Percentiles rank a stretch among this genome's conserved stretches.
These are phyloP conservation scores for Melanchra persicariae DNA, from an alignment of 2,888 invertebrate genomes.

Conservation along the genomic window DNA sequence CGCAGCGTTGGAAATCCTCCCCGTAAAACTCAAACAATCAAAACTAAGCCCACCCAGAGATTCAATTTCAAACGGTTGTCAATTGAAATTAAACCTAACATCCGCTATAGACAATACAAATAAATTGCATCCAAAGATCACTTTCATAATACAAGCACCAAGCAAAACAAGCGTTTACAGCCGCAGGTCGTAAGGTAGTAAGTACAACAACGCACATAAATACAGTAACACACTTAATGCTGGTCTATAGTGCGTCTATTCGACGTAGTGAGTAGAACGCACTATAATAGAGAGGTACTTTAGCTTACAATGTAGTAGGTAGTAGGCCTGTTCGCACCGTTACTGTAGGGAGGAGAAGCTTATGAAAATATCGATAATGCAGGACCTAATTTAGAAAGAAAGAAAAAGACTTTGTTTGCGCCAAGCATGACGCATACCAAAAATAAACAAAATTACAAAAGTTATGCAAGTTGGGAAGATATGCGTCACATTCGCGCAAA, in stretches of 20 bases:
- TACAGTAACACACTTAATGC: slow-evolving; percentile 7
- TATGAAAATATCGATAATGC: neutral
- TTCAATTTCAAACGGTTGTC: neutral
- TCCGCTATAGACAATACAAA: slow-evolving; percentile 11
- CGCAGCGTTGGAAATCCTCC: too few relatives aligned
- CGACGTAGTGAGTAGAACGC: slow-evolving; percentile 31
- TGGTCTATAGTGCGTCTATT: slow-evolving; percentile 25
- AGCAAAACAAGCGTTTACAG: neutral
- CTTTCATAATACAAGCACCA: neutral
- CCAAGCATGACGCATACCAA: too few relatives aligned
- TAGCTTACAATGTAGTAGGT: slow-evolving; percentile 50
- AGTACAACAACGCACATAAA: slow-evolving; percentile 15
- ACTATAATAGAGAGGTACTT: slow-evolving; percentile 46
- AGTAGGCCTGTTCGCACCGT: slow-evolving; percentile 54
- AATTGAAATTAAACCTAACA: neutral
- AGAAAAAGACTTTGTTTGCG: too few relatives aligned
- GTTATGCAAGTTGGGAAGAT: too few relatives aligned
- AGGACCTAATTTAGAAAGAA: too few relatives aligned
- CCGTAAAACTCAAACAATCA: neutral
- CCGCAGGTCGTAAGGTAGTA: slow-evolving; percentile 4
- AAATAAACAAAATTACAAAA: too few relatives aligned
- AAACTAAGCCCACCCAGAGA: neutral
- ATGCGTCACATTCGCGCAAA: too few relatives aligned
- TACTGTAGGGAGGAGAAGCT: slow-evolving; percentile 42
- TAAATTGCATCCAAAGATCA: neutral